phyloP scores from a whole-genome alignment of 2,797 vertebrate genomes.

The Psittacula derbiana region DNA sequence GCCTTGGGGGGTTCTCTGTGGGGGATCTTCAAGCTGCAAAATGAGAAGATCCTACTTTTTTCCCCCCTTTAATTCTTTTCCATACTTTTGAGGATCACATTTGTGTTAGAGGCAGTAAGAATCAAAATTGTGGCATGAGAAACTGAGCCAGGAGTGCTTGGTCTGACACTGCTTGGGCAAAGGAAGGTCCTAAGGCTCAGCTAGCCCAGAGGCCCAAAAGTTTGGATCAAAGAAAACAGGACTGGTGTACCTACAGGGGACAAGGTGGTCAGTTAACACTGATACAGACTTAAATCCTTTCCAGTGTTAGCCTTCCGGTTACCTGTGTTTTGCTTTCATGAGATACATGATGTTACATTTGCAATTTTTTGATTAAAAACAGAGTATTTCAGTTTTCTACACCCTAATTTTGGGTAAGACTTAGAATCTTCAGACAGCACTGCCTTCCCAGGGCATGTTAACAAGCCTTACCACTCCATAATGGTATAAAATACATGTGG shows the following conservation, averaged over 20 bases:
- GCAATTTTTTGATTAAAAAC: not conserved
- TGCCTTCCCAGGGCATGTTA: not conserved
- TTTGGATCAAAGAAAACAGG: not conserved
- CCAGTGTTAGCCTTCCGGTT: not conserved
- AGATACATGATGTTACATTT: not conserved
- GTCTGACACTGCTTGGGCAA: not conserved
- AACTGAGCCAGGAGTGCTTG: not conserved
- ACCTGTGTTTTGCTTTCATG: not conserved
- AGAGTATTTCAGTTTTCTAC: not conserved
- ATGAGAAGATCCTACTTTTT: not conserved
- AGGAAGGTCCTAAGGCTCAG: not conserved
- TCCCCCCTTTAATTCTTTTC: not conserved
- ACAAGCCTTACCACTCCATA: not conserved
- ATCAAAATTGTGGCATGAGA: not conserved
- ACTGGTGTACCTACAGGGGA: too few species aligned
- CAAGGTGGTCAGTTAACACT: not conserved
- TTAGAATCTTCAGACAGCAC: not conserved
- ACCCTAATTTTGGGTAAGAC: not conserved
- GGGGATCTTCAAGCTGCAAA: not conserved
- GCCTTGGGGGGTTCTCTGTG: rapidly evolving
- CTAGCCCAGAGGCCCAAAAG: not conserved
- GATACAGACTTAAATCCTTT: not conserved
- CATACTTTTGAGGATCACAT: not conserved
- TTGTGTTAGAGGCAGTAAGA: not conserved
- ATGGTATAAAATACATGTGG: rapidly evolving